Percentiles rank a stretch among this genome's conserved stretches.
These are phyloP conservation scores for Drosophila carrolli DNA, from an alignment of 1,140 invertebrate species.

Conservation along the genomic window DNA sequence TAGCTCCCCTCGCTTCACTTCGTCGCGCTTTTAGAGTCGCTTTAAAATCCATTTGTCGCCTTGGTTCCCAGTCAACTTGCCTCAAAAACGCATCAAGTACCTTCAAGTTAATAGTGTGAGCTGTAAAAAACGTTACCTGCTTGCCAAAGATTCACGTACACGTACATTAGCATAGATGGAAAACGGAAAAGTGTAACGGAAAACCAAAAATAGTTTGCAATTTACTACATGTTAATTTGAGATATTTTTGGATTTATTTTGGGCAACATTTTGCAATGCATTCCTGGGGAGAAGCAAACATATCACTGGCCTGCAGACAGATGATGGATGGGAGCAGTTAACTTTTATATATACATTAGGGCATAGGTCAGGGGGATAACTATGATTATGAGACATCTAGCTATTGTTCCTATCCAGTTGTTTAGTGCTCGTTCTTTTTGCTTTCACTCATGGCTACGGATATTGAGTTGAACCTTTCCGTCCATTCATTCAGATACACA, in stretches of 20 bases:
- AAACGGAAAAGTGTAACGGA: slow-evolving; percentile 20
- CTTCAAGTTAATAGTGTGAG: slow-evolving; percentile 84
- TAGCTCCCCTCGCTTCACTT: slow-evolving; percentile 29
- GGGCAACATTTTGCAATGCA: slow-evolving; percentile 77
- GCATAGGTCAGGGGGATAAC: slow-evolving; percentile 2
- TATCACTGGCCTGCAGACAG: slow-evolving; percentile 52
- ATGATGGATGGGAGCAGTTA: slow-evolving; percentile 30
- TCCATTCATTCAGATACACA: slow-evolving; percentile 71
- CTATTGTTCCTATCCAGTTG: slow-evolving; percentile 67
- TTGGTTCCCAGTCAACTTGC: slow-evolving; percentile 45
- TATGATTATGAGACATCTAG: slow-evolving; percentile 26
- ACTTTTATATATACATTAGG: slow-evolving; percentile 42
- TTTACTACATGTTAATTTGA: slow-evolving; percentile 20
- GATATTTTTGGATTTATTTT: slow-evolving; percentile 33
- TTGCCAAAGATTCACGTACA: slow-evolving; percentile 69
- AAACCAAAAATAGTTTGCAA: slow-evolving; percentile 41
- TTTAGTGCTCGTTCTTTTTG: slow-evolving; percentile 32
- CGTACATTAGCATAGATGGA: slow-evolving; percentile 57
- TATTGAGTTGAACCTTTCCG: slow-evolving; percentile 77
- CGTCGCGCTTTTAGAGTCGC: slow-evolving; percentile 43
- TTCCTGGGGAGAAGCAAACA: slow-evolving; percentile 48
- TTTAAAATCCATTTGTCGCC: slow-evolving; percentile 7
- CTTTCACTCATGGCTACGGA: slow-evolving; percentile 41
- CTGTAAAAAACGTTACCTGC: slow-evolving; percentile 84
- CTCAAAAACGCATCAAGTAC: slow-evolving; percentile 74